These are phyloP conservation scores for Drosophila monieri DNA, from an alignment of 2,888 invertebrate genomes.

Conservation along the genomic window DNA sequence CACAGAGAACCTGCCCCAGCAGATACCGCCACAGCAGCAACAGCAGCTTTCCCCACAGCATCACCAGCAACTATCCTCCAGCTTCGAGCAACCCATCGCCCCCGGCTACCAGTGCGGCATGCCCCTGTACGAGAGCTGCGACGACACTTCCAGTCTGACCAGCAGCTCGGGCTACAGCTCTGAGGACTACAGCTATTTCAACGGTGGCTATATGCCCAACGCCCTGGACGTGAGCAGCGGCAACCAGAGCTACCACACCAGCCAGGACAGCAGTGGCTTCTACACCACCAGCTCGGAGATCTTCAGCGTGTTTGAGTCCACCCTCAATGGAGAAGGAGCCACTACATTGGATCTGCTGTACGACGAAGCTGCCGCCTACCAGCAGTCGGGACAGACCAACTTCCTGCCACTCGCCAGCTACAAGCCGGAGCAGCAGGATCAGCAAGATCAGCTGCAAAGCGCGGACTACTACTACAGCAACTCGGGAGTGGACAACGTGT, in stretches of 20 bases:
- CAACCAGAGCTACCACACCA: conserved; percentile 29
- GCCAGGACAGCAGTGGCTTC: conserved; percentile 47
- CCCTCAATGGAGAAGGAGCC: conserved; percentile 40
- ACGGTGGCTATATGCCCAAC: conserved; percentile 56
- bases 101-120: conserved; percentile 41
- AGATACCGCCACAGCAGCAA: conserved; percentile 23
- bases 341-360: conserved; percentile 60
- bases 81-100: conserved; percentile 33
- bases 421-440: conserved; percentile 54
- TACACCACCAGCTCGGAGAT: conserved; percentile 71
- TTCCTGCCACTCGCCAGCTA: conserved; percentile 42
- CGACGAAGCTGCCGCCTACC: conserved; percentile 60
- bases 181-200: conserved; percentile 79
- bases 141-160: conserved; percentile 83
- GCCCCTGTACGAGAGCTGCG: conserved; percentile 81
- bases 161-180: conserved; percentile 81
- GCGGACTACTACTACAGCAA: conserved; percentile 83
- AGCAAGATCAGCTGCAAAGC: conserved; percentile 52
- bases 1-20: conserved; percentile 41
- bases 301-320: conserved; percentile 76
- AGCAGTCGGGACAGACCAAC: conserved; percentile 49
- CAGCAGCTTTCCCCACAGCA: conserved; percentile 19
- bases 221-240: conserved; percentile 50
- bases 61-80: conserved; percentile 11
- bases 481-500: conserved; percentile 80